These are phyloP conservation scores for Notothenia rossii DNA, from an alignment of 2,113 vertebrate species.

Conservation along the genomic window DNA sequence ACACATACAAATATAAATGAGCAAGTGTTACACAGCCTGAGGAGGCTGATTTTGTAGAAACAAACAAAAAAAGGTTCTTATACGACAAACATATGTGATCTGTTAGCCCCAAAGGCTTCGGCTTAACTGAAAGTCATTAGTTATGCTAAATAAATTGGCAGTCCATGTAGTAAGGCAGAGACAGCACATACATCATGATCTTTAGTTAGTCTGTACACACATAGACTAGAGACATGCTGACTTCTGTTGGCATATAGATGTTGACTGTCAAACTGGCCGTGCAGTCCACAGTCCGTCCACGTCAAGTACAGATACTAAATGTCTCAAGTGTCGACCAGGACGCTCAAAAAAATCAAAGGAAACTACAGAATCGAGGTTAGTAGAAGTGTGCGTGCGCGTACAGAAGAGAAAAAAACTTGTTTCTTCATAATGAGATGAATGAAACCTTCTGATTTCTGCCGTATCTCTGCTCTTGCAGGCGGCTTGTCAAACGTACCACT, in stretches of 20 bases:
- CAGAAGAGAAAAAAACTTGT: conserved; percentile 30
- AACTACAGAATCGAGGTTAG: conserved; percentile 52
- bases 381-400: conserved; percentile 36
- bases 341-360: conserved; percentile 19
- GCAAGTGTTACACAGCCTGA: conserved; percentile 8
- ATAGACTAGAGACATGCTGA: conserved; percentile 26
- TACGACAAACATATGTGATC: not conserved
- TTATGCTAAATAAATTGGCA: conserved; percentile 49
- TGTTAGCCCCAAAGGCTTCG: conserved; percentile 34
- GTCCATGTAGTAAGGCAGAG: conserved; percentile 60
- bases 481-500: conserved; percentile 93
- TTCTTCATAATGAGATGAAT: conserved; percentile 34
- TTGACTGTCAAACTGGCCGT: conserved; percentile 30
- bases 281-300: conserved; percentile 49
- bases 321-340: conserved; percentile 63
- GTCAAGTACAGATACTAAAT: conserved; percentile 28
- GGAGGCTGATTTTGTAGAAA: conserved; percentile 13
- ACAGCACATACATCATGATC: conserved; percentile 28
- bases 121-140: conserved; percentile 24
- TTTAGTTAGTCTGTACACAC: conserved; percentile 34
- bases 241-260: conserved; percentile 11
- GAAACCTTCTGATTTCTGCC: conserved; percentile 33
- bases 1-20: conserved; percentile 20
- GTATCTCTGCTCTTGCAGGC: conserved; percentile 32
- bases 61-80: not conserved